Evolutionary conservation across 2,888 invertebrate species (phyloP).

Genomic region (Clanis bilineata): DNA sequence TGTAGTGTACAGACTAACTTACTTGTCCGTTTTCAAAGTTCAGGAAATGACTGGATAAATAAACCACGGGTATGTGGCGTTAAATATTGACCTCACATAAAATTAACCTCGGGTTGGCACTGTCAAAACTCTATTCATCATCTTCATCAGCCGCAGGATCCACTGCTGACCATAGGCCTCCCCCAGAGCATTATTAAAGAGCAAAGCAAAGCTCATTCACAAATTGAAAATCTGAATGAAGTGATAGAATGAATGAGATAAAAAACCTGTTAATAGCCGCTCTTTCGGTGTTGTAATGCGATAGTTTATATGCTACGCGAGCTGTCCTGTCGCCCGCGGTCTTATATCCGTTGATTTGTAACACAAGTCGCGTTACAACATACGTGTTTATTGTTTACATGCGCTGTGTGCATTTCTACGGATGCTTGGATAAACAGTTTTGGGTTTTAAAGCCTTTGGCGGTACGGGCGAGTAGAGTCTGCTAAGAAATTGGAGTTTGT

Average conservation of each 20-base stretch:
- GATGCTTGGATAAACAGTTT: background rate
- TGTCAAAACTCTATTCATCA: no score
- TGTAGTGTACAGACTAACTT: no score
- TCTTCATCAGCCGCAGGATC: no score
- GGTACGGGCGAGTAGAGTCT: no score
- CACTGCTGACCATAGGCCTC: no score
- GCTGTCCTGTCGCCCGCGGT: slow-evolving; percentile 14
- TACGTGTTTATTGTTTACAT: slow-evolving; percentile 45
- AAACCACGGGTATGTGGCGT: no score
- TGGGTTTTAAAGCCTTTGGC: background rate
- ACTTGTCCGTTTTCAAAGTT: no score
- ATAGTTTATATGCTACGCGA: slow-evolving; percentile 30
- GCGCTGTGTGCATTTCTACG: slow-evolving; percentile 9
- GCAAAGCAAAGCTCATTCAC: background rate
- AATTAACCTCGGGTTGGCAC: no score
- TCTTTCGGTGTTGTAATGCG: slow-evolving; percentile 26
- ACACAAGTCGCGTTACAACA: slow-evolving; percentile 30
- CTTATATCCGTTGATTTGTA: slow-evolving; percentile 43
- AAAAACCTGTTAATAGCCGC: background rate
- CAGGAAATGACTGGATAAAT: no score
- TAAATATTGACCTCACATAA: no score
- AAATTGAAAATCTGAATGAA: background rate
- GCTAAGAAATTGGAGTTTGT: no score
- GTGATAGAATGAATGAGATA: slow-evolving; percentile 12
- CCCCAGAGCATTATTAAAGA: no score